Evolutionary conservation across 1,140 invertebrate species (phyloP).

Genomic region (Dufourea novaeangliae): DNA sequence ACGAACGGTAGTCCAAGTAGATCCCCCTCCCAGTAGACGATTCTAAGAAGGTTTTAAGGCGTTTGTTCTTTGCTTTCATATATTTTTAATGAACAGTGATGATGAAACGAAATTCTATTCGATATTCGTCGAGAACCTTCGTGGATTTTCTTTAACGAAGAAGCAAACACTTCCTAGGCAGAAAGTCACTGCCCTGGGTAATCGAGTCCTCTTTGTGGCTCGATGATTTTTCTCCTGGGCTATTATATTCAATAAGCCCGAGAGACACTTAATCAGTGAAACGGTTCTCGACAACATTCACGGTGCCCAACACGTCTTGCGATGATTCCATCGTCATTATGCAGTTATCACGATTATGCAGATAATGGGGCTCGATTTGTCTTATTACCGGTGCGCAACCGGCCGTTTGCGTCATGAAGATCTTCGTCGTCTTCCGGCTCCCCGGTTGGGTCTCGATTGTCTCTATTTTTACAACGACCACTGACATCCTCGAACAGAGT

Average conservation of each 20-base stretch:
- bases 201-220: not conserved
- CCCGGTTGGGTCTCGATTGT: conserved; percentile 20
- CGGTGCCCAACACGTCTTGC: not conserved
- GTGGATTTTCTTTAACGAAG: too few relatives aligned
- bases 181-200: too few relatives aligned
- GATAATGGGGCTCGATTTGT: conserved; percentile 51
- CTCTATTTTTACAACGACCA: not conserved
- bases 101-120: not conserved
- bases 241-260: not conserved
- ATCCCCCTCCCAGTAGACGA: not conserved
- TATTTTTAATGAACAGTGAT: not conserved
- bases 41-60: conserved; percentile 7
- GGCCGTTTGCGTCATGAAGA: conserved; percentile 28
- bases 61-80: not conserved
- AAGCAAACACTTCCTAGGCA: not conserved
- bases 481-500: not conserved
- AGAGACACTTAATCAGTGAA: conserved; percentile 24
- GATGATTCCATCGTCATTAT: conserved; percentile 45
- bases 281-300: not conserved
- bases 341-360: conserved; percentile 53
- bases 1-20: not conserved
- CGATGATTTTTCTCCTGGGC: not conserved
- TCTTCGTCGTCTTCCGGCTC: conserved; percentile 9
- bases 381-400: conserved; percentile 46
- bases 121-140: too few relatives aligned